phyloP scores from a whole-genome alignment of 1,140 invertebrate genomes.

The Pseudomyrmex flavicornis region DNA sequence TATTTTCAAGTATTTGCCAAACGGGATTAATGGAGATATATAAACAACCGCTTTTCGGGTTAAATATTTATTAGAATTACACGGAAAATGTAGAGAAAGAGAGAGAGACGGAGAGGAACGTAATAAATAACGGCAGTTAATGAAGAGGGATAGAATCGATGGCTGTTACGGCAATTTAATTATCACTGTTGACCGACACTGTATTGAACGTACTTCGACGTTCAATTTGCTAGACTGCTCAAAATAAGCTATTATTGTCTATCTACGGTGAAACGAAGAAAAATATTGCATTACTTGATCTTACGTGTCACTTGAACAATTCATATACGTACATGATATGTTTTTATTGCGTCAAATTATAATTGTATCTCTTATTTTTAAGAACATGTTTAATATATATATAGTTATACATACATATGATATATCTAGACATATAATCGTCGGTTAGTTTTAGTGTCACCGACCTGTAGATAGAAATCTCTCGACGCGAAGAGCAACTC shows the following conservation, averaged over 20 bases:
- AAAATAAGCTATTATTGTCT: not conserved
- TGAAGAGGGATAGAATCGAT: slow-evolving; percentile 46
- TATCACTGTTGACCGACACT: not conserved
- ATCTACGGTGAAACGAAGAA: not conserved
- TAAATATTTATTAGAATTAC: slow-evolving; percentile 50
- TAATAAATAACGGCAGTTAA: slow-evolving; percentile 47
- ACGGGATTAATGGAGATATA: slow-evolving; percentile 41
- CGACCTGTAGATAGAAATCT: slow-evolving; percentile 12
- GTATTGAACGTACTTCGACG: slow-evolving; percentile 10
- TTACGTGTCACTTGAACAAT: too few species aligned
- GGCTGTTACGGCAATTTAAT: slow-evolving; percentile 34
- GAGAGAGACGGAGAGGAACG: not conserved
- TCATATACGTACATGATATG: not conserved
- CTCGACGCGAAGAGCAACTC: not conserved
- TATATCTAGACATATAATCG: not conserved
- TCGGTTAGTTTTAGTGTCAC: not conserved
- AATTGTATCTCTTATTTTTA: too few species aligned
- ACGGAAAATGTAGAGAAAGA: not conserved
- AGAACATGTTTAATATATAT: too few species aligned
- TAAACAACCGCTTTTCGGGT: slow-evolving; percentile 46
- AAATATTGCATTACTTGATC: too few species aligned
- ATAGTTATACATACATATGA: too few species aligned
- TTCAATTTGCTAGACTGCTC: not conserved
- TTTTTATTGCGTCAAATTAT: not conserved
- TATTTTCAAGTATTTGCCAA: slow-evolving; percentile 38